Percentiles rank a stretch among this genome's conserved stretches.
Evolutionary conservation across 1,140 invertebrate genomes (phyloP).

Genomic region (Diorhabda carinulata): DNA sequence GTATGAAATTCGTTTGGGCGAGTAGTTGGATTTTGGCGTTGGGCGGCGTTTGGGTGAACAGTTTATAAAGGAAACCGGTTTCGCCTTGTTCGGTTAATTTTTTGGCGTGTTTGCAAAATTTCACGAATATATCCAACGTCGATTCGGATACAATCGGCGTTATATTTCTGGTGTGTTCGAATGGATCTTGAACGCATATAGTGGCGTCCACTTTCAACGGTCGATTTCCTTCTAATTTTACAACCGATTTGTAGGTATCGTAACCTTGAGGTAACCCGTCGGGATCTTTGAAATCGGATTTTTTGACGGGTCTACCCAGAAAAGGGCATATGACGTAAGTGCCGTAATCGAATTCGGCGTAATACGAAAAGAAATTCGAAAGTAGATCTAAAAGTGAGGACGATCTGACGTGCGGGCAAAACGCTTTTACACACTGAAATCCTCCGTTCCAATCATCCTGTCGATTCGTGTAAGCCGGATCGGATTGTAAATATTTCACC

Average conservation of each 20-base stretch:
- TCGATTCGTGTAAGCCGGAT: conserved; percentile 33
- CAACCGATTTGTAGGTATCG: conserved; percentile 48
- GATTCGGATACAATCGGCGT: conserved; percentile 41
- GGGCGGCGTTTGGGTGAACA: conserved; percentile 28
- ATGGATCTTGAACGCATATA: conserved; percentile 62
- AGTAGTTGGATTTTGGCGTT: conserved; percentile 5
- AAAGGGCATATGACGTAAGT: conserved; percentile 53
- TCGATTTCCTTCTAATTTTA: conserved; percentile 36
- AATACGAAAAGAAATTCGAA: conserved; percentile 59
- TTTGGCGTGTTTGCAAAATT: conserved; percentile 25
- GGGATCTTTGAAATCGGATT: conserved; percentile 46
- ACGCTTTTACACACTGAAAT: conserved; percentile 39
- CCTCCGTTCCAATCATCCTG: conserved; percentile 52
- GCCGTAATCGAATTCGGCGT: conserved; percentile 52
- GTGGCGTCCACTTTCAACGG: conserved; percentile 44
- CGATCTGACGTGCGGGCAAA: conserved; percentile 21
- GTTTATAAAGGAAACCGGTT: conserved; percentile 28
- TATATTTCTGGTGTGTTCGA: conserved; percentile 57
- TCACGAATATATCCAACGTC: conserved; percentile 33
- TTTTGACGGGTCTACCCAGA: conserved; percentile 50
- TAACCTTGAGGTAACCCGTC: conserved; percentile 46
- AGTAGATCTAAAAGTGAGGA: conserved; percentile 48
- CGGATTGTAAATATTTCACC: conserved; percentile 46
- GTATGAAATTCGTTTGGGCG: conserved; percentile 12
- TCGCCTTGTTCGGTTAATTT: conserved; percentile 22